Evolutionary conservation across 1,140 invertebrate genomes (phyloP).

Genomic region (Sminthurides bifidus): DNA sequence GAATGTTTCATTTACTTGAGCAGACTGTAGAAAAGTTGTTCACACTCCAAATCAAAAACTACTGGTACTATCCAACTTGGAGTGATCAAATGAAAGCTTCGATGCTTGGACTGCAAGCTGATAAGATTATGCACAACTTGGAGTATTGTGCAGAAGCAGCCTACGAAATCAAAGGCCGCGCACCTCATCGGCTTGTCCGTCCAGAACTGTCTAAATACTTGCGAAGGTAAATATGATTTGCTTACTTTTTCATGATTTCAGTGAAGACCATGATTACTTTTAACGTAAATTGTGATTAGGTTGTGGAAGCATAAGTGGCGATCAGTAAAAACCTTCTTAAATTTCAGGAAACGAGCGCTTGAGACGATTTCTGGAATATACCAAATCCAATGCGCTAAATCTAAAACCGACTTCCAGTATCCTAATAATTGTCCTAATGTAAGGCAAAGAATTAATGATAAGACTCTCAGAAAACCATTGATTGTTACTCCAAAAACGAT

Average conservation of each 20-base stretch:
- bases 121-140: conserved; percentile 18
- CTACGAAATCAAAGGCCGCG: conserved; percentile 7
- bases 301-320: too few relatives aligned
- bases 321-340: too few relatives aligned
- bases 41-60: conserved; percentile 20
- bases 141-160: conserved; percentile 17
- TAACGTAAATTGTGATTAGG: too few relatives aligned
- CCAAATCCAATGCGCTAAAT: too few relatives aligned
- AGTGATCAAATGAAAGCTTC: conserved; percentile 11
- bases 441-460: too few relatives aligned
- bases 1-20: conserved; percentile 24
- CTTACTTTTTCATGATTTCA: background rate
- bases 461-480: too few relatives aligned
- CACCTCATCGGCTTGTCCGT: conserved; percentile 12
- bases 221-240: background rate
- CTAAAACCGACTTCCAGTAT: too few relatives aligned
- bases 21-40: conserved; percentile 21
- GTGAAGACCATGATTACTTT: too few relatives aligned
- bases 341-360: too few relatives aligned
- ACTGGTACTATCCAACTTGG: conserved; percentile 20
- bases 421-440: too few relatives aligned
- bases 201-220: conserved; percentile 12
- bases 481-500: too few relatives aligned
- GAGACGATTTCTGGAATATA: too few relatives aligned
- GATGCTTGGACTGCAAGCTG: conserved; percentile 13